Evolutionary conservation across 2,888 invertebrate species (phyloP), one percentile per base, ranked within the genome.

Genomic region (Erpobdella octoculata): DNA sequence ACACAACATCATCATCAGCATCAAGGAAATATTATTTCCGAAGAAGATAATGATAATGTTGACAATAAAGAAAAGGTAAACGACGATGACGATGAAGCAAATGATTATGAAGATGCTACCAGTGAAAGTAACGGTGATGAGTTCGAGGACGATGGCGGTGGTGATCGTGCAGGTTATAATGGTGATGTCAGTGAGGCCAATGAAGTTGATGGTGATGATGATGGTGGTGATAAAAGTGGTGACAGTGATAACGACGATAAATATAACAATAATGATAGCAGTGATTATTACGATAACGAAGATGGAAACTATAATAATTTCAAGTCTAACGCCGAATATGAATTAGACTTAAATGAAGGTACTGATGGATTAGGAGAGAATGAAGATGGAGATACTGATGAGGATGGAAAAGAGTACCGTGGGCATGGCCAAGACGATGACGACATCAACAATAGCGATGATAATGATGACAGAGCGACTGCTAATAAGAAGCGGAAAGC

Each of bases 1-100:
- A 28, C 28, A 33, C 62, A 62, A n/a, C 28, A 62, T 62, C 62
- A 62, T 28, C 31, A 62, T 62, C 62, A 62, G 31, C 62, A 62
- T 9, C 62, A 62, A 33, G 9, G 9, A 5, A 21, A 61, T 21
- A 28, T 28, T 61, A 28, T 5, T 33, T 21, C 21, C 4, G 61
- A 61, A 5, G 61, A 6, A 5, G 61, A 61, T 6, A 28, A 31
- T 21, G 61, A 31, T 33, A 31, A 61, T 61, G 61, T 28, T 61
- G 62, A 62, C 33, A 35, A 62, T 62, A 31, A 33, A 33, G 62
- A 62, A 62, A 62, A 33, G 28, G 59, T 21, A 21, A 58, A 15
- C 21, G 59, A 58, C 25, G 9, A 41, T 41, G 46, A 25, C 25
- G 61, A 61, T 62, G 62, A 5, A 1, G 62, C 8, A 6, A 35